Base-by-base conservation (phyloP, 2,888 invertebrate species). In the Thymelicus sylvestris region DNA sequence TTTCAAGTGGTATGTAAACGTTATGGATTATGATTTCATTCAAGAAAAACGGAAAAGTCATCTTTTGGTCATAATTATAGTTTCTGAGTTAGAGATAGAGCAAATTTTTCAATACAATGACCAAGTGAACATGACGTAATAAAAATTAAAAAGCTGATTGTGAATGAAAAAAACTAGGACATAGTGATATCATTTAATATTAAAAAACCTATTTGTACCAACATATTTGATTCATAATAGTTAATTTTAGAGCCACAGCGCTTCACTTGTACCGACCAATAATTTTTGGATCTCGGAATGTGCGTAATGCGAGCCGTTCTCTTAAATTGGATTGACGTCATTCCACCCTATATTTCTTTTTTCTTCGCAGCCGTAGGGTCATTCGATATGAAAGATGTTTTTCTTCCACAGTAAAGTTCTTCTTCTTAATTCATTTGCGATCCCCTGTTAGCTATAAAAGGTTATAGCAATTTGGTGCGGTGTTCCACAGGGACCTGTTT, bases 251-350 rank as follows among this genome's bases (percentile, higher is more conserved):
- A 13, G 44, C 13, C 47, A 24, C 15, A 60, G 50, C 66, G 15
- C 31, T 41, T 64, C 0, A 38, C 73, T 78, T 73, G 67, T 7
- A 50, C 80, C 71, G 62, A 66, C 44, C 77, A 77, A 82, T 86
- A 86, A 86, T 88, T 85, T 85, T 85, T 81, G 82, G 83, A 85
- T 84, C 83, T 82, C 80, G 82, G 83, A 85, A 88, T 83, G 86
- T 81, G 80, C 83, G 88, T 89, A 89, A 91, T 88, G 86, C 77
- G 86, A 86, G 83, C 81, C 87, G 83, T 89, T 86, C 78, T 84
- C 87, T 83, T 83, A 91, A 91, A 91, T 91, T 92, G 91, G 90
- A 91, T 91, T 90, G 89, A 88, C 89, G 91, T 90, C 86, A 90
- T 91, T 88, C 85, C 81, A 80, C 79, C 79, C 82, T 85, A 82